Evolutionary conservation across 2,797 vertebrate species (phyloP), one percentile per base, ranked within the genome.

Genomic region (Anniella stebbinsi): DNA sequence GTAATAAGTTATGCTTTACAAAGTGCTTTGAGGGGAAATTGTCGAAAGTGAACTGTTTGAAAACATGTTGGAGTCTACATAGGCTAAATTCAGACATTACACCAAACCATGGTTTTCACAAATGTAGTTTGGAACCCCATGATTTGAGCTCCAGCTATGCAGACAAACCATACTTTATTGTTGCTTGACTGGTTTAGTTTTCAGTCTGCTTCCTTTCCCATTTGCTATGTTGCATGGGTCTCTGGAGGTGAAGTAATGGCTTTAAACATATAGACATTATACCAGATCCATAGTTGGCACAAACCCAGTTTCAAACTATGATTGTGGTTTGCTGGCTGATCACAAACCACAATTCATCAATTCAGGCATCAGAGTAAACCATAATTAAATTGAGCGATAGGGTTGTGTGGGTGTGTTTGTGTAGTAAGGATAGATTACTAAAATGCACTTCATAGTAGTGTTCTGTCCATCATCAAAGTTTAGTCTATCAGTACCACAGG

Each of bases 1-100:
- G 94, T 95, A 93, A 92, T 91, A 95, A 91, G 84, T 91, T 80
- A 95, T 93, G 90, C 94, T 94, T 96, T 95, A 92, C 25, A 80
- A 94, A 95, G 84, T 95, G 41, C 80, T 91, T 83, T 89, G 91
- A 41, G 75, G 93, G 0, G 0, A 86, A 88, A 92, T 94, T 80
- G 60, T 93, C 90, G 89, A 93, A 89, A 87, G 54, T 93, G 60
- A 18, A 63, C 75, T 93, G n/a, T 93, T 91, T 91, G 75, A 88
- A 90, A 92, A 81, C 60, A 82, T n/a, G 25, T 92, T 88, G 77
- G 91, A 89, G 70, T 66, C 72, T 48, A 18, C 1, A n/a, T 18
- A 10, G 89, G 36, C 30, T 73, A 88, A 86, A 70, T 63, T 28
- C 23, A 17, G 28, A 67, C 63, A 33, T 15, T 1, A 45, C 28